Evolutionary conservation across 2,113 vertebrate species (phyloP).

Genomic region (Hippotragus niger): DNA sequence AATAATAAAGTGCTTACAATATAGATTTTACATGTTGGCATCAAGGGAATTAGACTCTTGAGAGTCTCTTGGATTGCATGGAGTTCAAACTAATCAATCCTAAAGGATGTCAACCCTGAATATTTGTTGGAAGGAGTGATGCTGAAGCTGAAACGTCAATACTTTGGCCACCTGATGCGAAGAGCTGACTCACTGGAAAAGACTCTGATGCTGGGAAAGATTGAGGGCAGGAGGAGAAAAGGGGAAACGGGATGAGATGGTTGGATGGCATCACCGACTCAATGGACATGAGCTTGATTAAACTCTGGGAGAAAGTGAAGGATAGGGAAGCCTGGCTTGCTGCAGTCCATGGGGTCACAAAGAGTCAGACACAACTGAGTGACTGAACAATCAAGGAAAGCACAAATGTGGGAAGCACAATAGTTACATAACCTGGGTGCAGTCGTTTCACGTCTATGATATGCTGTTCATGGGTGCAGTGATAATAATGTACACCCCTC

Average conservation of each 20-base stretch:
- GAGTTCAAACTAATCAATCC: neutral
- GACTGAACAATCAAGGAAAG: neutral
- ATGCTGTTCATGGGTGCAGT: neutral
- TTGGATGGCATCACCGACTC: neutral
- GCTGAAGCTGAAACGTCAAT: neutral
- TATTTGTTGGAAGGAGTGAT: neutral
- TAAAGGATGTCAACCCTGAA: neutral
- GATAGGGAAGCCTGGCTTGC: neutral
- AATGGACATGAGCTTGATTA: neutral
- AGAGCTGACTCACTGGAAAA: neutral
- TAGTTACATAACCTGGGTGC: neutral
- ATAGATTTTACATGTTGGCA: neutral
- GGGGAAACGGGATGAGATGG: neutral
- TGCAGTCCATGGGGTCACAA: neutral
- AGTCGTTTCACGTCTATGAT: neutral
- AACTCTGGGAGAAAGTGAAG: neutral
- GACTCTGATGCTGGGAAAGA: neutral
- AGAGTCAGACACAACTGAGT: neutral
- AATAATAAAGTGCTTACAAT: neutral
- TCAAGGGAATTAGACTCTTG: neutral
- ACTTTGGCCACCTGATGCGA: neutral
- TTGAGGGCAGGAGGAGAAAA: neutral
- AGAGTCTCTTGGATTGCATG: neutral
- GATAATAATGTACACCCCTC: neutral
- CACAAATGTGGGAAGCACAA: neutral